phyloP scores from a whole-genome alignment of 2,113 vertebrate genomes.

The Misgurnus anguillicaudatus region DNA sequence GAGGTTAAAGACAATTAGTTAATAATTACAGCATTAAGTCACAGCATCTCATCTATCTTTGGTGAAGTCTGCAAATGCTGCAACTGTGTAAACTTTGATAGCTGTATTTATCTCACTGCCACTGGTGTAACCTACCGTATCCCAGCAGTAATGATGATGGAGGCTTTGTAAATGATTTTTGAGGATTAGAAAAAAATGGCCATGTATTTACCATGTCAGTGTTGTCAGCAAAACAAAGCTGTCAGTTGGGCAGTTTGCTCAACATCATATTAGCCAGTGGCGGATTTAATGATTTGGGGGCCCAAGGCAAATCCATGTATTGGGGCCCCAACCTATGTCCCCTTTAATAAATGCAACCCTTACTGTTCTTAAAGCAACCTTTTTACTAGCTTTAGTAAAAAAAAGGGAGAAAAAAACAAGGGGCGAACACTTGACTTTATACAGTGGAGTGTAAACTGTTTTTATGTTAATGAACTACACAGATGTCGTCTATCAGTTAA shows the following conservation, averaged over 20 bases:
- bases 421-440: no score
- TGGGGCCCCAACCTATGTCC: no score
- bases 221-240: conserved; percentile 83
- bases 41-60: conserved; percentile 92
- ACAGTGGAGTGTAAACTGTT: no score
- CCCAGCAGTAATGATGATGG: conserved; percentile 40
- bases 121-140: conserved; percentile 35
- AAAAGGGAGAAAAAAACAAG: no score
- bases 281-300: no score
- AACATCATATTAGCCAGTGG: conserved; percentile 67
- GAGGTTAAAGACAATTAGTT: conserved; percentile 99
- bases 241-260: conserved; percentile 80
- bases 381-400: no score
- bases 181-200: conserved; percentile 83
- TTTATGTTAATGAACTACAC: no score
- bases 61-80: conserved; percentile 83
- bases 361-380: no score
- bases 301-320: no score
- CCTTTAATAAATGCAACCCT: no score
- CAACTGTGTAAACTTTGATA: conserved; percentile 84
- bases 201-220: conserved; percentile 83
- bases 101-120: conserved; percentile 83
- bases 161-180: conserved; percentile 85
- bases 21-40: conserved; percentile 97
- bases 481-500: no score